phyloP scores from a whole-genome alignment of 2,888 invertebrate genomes.

The Scaptomyza cyrtandrae region DNA sequence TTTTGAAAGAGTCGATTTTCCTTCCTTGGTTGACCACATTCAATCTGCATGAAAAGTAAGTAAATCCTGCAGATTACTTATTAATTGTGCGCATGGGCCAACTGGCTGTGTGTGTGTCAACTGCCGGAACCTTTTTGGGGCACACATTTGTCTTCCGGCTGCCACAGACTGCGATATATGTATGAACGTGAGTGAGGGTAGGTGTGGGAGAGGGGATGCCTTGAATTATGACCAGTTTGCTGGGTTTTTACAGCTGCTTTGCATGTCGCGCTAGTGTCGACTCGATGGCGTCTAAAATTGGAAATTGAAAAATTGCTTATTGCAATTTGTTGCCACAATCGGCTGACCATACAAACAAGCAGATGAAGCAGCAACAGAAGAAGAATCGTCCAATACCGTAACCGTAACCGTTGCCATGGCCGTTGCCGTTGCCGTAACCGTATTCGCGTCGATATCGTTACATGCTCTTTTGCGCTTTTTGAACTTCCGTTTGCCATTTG shows the following conservation, averaged over 20 bases:
- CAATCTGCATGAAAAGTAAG: conserved; percentile 3
- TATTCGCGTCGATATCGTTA: conserved; percentile 47
- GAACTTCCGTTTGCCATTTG: conserved; percentile 73
- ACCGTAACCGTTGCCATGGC: conserved; percentile 3
- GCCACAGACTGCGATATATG: conserved; percentile 37
- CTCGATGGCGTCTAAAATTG: conserved; percentile 71
- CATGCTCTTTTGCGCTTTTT: conserved; percentile 70
- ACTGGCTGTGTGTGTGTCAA: conserved; percentile 39
- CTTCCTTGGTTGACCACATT: conserved; percentile 1
- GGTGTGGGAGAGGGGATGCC: not conserved
- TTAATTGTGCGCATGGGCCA: conserved; percentile 44
- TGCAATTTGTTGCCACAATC: conserved; percentile 79
- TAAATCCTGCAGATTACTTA: conserved; percentile 41
- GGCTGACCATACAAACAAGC: conserved; percentile 55
- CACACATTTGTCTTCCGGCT: conserved; percentile 58
- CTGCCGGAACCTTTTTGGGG: conserved; percentile 21
- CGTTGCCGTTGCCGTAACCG: conserved; percentile 6
- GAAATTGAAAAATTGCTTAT: conserved; percentile 79
- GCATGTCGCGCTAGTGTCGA: conserved; percentile 54
- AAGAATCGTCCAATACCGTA: conserved; percentile 15
- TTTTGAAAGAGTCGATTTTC: not conserved
- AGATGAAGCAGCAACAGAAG: not conserved
- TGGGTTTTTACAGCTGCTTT: conserved; percentile 49
- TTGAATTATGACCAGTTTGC: conserved; percentile 62
- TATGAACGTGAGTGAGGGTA: conserved; percentile 11